phyloP scores from a whole-genome alignment of 2,797 vertebrate species.

The Anguilla anguilla region DNA sequence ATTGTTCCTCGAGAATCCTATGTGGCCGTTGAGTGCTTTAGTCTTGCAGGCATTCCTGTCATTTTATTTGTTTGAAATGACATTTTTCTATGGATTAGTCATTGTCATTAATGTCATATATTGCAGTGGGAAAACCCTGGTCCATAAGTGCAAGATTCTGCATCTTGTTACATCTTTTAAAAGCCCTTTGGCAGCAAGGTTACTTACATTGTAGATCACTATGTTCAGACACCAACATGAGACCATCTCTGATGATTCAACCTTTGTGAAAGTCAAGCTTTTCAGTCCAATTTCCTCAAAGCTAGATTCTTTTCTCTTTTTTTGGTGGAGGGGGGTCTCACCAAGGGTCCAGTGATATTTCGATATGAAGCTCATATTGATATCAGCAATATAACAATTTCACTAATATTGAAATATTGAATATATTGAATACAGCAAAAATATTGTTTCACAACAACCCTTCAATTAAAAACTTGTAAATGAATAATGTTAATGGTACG shows the following conservation, averaged over 20 bases:
- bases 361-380: too few species aligned
- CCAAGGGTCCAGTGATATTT: too few species aligned
- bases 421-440: too few species aligned
- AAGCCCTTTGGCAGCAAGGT: neutral
- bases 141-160: neutral
- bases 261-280: neutral
- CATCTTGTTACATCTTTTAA: neutral
- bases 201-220: neutral
- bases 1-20: neutral
- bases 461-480: too few species aligned
- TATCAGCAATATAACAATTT: too few species aligned
- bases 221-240: neutral
- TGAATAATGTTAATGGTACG: too few species aligned
- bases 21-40: neutral
- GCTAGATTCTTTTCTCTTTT: too few species aligned
- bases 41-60: neutral
- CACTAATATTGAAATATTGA: too few species aligned
- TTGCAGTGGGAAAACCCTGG: neutral
- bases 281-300: too few species aligned
- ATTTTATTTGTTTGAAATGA: neutral
- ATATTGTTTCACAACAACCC: too few species aligned
- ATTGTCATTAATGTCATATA: neutral
- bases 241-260: neutral
- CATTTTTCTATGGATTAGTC: neutral
- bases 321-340: too few species aligned